Evolutionary conservation across 2,113 vertebrate species (phyloP), one percentile per base, ranked within the genome.

Genomic region (Hepsetus odoe): DNA sequence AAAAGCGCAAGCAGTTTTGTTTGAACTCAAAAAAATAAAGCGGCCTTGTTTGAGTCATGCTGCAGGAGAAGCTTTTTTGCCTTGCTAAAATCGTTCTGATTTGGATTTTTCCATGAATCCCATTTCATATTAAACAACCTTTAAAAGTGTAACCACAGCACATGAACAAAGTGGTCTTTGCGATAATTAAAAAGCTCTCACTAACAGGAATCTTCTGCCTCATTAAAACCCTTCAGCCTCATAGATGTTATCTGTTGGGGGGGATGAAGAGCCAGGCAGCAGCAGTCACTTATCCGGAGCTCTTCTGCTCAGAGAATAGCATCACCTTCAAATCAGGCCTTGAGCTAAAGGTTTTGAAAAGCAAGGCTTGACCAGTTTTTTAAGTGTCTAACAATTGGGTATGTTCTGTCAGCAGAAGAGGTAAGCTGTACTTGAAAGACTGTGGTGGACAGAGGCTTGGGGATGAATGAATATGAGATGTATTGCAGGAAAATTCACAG

Each of bases 151-250:
- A 64, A 32, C 32, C 61, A 33, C 33, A 65, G 20, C 61, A 22
- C 32, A 65, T 65, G 32, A 65, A 74, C 46, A 83, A 84, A 88
- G 76, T 84, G 68, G 70, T 73, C 77, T 49, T 62, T 82, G 66
- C 44, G 76, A 85, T 83, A 87, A 91, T 88, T 89, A 90, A 88
- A 89, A 86, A 81, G 79, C 62, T 38, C 32, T 84, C 0, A 76
- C 79, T 82, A 68, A 30, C 55, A 82, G 74, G 30, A 49, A 85
- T 80, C 62, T 70, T 74, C 81, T 82, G 76, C 74, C 85, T 91
- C 86, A 88, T 90, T 91, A 90, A 81, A 79, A 83, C 82, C 73
- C 80, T 72, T 80, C 79, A 61, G 80, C 75, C 78, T 55, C 81
- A 83, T 82, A 86, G 61, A 83, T 32, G 11, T 40, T 58, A 13